These are phyloP conservation scores for Mastomys coucha DNA, from an alignment of 2,113 vertebrate species.

Conservation along the genomic window DNA sequence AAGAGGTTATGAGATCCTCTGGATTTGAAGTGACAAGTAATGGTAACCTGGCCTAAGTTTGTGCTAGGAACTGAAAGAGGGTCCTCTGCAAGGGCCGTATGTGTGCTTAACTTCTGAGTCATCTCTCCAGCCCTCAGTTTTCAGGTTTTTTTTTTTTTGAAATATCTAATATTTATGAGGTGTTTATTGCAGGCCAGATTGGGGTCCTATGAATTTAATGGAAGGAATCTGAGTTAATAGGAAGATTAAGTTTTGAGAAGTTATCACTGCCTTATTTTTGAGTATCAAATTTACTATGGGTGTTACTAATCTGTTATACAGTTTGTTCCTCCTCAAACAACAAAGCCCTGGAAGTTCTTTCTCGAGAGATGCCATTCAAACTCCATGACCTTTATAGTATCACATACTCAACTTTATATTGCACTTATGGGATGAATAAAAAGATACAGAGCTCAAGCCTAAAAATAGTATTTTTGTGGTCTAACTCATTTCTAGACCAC, in stretches of 20 bases:
- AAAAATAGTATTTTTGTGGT: slow-evolving; percentile 10
- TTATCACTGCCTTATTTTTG: slow-evolving; percentile 1
- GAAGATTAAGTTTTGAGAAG: slow-evolving; percentile 9
- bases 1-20: neutral
- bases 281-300: slow-evolving; percentile 40
- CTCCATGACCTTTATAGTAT: slow-evolving; percentile 48
- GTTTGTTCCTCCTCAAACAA: slow-evolving; percentile 33
- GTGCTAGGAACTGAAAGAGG: neutral
- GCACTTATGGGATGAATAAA: slow-evolving; percentile 14
- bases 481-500: neutral
- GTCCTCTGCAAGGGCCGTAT: neutral
- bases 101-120: neutral
- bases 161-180: slow-evolving; percentile 29
- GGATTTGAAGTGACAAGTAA: neutral
- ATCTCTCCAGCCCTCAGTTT: neutral
- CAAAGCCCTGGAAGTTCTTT: neutral
- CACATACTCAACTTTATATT: neutral
- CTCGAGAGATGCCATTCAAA: slow-evolving; percentile 22
- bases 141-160: neutral
- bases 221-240: slow-evolving; percentile 10
- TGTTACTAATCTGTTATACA: slow-evolving; percentile 31
- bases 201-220: neutral
- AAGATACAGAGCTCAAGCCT: slow-evolving; percentile 9
- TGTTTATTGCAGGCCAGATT: slow-evolving; percentile 10
- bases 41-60: neutral